These are phyloP conservation scores for Athalia cordata DNA, from an alignment of 2,888 invertebrate species.

Conservation along the genomic window DNA sequence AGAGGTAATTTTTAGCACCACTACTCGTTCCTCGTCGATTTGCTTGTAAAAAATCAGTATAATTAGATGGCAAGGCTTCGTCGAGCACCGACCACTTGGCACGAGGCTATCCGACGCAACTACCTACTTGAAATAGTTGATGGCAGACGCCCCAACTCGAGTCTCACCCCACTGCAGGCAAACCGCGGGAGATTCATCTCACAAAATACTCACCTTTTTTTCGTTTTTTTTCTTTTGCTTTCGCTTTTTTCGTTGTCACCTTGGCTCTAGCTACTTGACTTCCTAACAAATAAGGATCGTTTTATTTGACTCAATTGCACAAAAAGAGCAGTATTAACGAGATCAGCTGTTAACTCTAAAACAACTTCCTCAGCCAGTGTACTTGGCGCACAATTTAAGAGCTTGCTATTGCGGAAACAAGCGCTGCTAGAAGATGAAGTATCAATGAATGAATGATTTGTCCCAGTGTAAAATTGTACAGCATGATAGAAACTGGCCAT, in stretches of 20 bases:
- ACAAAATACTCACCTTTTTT: neutral
- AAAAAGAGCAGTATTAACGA: neutral
- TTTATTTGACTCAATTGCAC: conserved; percentile 12
- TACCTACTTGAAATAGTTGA: conserved; percentile 25
- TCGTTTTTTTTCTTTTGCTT: neutral
- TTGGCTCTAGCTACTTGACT: neutral
- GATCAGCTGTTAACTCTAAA: neutral
- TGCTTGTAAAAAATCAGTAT: conserved; percentile 21
- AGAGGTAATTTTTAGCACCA: conserved; percentile 1
- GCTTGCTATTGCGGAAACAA: neutral
- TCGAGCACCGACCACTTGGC: conserved; percentile 24
- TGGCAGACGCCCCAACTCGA: conserved; percentile 19
- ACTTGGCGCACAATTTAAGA: conserved; percentile 12
- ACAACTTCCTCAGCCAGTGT: conserved; percentile 23
- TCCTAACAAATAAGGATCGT: conserved; percentile 17
- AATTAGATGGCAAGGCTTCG: conserved; percentile 27
- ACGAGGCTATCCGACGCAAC: conserved; percentile 24
- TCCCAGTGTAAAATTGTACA: no score
- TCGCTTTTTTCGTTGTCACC: neutral
- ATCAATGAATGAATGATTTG: no score
- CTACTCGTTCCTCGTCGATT: neutral
- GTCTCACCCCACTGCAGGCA: neutral
- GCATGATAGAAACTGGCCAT: no score
- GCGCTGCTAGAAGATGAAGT: no score
- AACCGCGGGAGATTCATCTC: neutral